These are phyloP conservation scores for Muscicapa adusta DNA, from an alignment of 2,113 vertebrate genomes.

Conservation along the genomic window DNA sequence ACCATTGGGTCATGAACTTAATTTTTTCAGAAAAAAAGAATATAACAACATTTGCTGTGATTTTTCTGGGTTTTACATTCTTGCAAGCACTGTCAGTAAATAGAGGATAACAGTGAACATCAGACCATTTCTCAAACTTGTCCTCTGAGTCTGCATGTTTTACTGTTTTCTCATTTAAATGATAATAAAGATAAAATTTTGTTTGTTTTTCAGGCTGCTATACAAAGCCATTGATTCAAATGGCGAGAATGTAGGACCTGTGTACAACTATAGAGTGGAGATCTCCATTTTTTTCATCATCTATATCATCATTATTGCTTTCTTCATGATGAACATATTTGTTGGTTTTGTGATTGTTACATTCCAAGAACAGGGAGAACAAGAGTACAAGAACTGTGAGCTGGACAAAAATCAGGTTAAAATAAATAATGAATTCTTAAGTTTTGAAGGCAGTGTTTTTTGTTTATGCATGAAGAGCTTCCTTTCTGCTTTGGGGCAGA, in stretches of 20 bases:
- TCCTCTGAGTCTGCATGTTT: background rate
- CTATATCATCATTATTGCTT: constrained; percentile 99
- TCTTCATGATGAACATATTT: constrained; percentile 99
- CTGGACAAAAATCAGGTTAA: constrained; percentile 99
- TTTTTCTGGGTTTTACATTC: background rate
- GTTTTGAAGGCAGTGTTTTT: background rate
- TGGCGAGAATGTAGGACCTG: constrained; percentile 91
- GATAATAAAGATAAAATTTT: background rate
- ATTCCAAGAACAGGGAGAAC: constrained; percentile 98
- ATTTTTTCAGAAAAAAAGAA: background rate
- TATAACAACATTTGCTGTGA: background rate
- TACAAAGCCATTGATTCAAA: constrained; percentile 99
- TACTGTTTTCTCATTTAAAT: background rate
- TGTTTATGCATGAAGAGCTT: background rate
- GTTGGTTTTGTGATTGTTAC: constrained; percentile 99
- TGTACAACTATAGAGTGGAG: constrained; percentile 97
- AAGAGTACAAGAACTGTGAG: constrained; percentile 99
- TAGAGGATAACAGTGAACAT: background rate
- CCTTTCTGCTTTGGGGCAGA: constrained; percentile 35
- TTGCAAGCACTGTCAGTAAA: background rate
- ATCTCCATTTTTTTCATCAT: constrained; percentile 99
- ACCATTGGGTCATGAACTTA: background rate
- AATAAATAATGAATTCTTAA: constrained; percentile 12
- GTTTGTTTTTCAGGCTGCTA: constrained; percentile 78
- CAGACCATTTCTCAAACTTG: background rate